phyloP scores from a whole-genome alignment of 2,797 vertebrate species.

The Lepilemur ruficaudatus region DNA sequence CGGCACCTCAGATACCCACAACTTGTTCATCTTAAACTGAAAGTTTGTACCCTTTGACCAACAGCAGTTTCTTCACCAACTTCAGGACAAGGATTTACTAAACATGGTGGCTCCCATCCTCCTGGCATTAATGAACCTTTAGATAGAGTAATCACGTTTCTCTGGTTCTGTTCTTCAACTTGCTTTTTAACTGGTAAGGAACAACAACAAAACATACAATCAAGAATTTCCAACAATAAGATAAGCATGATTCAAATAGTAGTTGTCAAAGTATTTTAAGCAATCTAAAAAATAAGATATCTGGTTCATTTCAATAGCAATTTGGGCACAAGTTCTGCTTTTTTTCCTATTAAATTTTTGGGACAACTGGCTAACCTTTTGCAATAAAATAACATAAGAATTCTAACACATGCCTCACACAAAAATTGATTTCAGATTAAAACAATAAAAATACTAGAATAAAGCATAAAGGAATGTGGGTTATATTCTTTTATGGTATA shows the following conservation, averaged over 20 bases:
- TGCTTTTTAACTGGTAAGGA: background rate
- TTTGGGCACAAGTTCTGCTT: background rate
- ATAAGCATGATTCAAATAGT: background rate
- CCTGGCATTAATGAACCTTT: background rate
- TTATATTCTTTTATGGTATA: background rate
- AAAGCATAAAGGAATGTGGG: background rate
- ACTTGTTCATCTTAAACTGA: background rate
- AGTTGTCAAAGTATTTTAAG: background rate
- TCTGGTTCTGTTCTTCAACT: background rate
- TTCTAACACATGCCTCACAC: background rate
- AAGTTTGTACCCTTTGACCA: background rate
- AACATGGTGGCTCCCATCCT: background rate
- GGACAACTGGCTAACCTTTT: slow-evolving; percentile 7
- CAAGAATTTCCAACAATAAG: background rate
- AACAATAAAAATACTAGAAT: background rate
- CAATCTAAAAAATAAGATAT: background rate
- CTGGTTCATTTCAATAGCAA: background rate
- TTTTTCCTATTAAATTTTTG: slow-evolving; percentile 16
- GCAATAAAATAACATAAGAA: background rate
- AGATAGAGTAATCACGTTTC: background rate
- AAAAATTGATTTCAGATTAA: slow-evolving; percentile 11
- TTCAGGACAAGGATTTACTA: background rate
- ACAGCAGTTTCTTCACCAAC: background rate
- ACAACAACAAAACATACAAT: background rate
- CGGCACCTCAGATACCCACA: background rate